Evolutionary conservation across 2,888 invertebrate genomes (phyloP).

Genomic region (Microplitis manilae): DNA sequence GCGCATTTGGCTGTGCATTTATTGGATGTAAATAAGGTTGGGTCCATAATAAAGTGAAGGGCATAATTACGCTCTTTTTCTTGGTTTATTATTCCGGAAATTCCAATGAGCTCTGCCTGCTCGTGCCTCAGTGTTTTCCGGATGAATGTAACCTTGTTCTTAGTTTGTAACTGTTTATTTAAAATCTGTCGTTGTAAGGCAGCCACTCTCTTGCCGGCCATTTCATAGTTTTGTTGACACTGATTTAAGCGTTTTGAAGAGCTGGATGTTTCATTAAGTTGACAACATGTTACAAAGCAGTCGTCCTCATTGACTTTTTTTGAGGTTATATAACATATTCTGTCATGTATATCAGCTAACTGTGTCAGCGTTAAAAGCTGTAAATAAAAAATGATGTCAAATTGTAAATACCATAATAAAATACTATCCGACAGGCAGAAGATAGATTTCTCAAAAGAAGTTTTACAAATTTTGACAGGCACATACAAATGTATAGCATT

Average conservation of each 20-base stretch:
- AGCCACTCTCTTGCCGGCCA: conserved; percentile 59
- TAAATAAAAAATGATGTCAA: conserved; percentile 14
- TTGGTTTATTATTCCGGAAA: conserved; percentile 61
- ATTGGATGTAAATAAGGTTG: conserved; percentile 47
- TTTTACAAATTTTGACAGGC: too few species aligned
- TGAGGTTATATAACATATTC: conserved; percentile 60
- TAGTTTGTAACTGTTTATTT: conserved; percentile 61
- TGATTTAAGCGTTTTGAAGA: conserved; percentile 21
- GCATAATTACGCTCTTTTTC: conserved; percentile 60
- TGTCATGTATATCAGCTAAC: conserved; percentile 65
- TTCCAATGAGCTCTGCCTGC: conserved; percentile 57
- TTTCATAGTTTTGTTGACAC: conserved; percentile 53
- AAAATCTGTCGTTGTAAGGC: conserved; percentile 62
- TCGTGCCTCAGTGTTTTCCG: conserved; percentile 57
- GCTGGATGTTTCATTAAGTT: neutral
- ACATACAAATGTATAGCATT: too few species aligned
- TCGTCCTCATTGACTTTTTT: conserved; percentile 56
- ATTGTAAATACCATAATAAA: neutral
- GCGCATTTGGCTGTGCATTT: conserved; percentile 50
- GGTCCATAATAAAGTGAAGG: conserved; percentile 55
- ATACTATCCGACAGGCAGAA: conserved; percentile 5
- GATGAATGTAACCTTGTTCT: conserved; percentile 57
- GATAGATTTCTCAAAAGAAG: conserved; percentile 9
- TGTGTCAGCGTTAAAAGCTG: conserved; percentile 63
- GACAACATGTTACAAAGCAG: neutral